These are phyloP conservation scores for Colinus virginianus DNA, from an alignment of 2,113 vertebrate genomes.

Conservation along the genomic window DNA sequence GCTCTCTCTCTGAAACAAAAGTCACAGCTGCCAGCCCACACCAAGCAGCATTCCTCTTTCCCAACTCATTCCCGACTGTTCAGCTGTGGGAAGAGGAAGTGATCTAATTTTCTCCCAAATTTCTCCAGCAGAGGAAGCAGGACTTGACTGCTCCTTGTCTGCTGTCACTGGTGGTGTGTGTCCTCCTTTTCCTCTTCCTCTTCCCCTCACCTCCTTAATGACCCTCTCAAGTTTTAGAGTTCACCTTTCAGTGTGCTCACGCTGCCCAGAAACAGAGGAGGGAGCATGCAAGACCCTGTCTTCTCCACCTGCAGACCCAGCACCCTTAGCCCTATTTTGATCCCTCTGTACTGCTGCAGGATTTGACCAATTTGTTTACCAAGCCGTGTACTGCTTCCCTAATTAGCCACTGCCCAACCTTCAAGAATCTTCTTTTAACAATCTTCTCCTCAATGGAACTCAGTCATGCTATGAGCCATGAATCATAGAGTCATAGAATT, in stretches of 20 bases:
- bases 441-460: neutral
- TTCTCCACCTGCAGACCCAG: too few species aligned
- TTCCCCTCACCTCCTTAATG: neutral
- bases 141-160: neutral
- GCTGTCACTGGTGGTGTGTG: neutral
- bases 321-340: neutral
- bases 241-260: neutral
- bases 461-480: neutral
- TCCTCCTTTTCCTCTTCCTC: neutral
- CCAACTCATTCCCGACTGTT: accelerated
- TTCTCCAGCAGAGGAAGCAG: neutral
- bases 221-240: neutral
- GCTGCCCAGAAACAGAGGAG: accelerated
- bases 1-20: neutral
- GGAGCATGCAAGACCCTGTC: neutral
- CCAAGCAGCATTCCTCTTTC: neutral
- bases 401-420: neutral
- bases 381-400: neutral
- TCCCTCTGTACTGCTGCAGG: neutral
- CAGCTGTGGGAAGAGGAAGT: neutral
- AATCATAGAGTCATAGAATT: too few species aligned
- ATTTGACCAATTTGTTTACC: neutral
- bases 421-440: neutral
- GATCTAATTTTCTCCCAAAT: neutral
- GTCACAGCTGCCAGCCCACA: accelerated